Evolutionary conservation across 2,113 vertebrate species (phyloP).

Genomic region (Forbesichthys papilliferus): DNA sequence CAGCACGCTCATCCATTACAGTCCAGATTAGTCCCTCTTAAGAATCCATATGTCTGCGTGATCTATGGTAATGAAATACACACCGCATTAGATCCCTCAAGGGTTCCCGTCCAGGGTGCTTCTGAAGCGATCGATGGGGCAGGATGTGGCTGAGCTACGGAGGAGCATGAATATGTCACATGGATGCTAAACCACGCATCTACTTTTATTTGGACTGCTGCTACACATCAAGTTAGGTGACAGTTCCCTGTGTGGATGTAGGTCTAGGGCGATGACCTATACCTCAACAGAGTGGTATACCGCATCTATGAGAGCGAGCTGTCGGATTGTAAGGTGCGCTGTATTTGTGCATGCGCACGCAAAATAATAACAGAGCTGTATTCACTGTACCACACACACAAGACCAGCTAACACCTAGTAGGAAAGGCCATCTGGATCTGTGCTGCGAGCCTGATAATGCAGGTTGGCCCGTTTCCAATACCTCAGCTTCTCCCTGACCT

Average conservation of each 20-base stretch:
- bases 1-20: slow-evolving; percentile 45
- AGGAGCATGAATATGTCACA: not conserved
- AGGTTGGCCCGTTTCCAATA: slow-evolving; percentile 21
- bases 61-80: slow-evolving; percentile 54
- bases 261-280: not conserved
- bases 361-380: not conserved
- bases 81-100: slow-evolving; percentile 24
- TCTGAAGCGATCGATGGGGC: slow-evolving; percentile 25
- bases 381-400: slow-evolving; percentile 1
- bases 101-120: slow-evolving; percentile 29
- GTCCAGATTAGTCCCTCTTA: slow-evolving; percentile 41
- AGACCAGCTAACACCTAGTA: not conserved
- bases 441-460: slow-evolving; percentile 17
- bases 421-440: not conserved
- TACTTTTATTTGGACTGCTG: not conserved
- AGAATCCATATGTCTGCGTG: slow-evolving; percentile 22
- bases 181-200: not conserved
- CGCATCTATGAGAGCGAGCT: not conserved
- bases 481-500: slow-evolving; percentile 18
- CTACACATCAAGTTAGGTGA: not conserved
- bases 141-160: not conserved
- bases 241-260: not conserved
- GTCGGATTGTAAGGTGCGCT: not conserved
- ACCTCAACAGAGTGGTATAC: not conserved
- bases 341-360: not conserved